Percentiles rank a stretch among this genome's conserved stretches.
Conservation (phyloP, 2,797 vertebrate genomes). For the Rhinogobio ventralis region DNA sequence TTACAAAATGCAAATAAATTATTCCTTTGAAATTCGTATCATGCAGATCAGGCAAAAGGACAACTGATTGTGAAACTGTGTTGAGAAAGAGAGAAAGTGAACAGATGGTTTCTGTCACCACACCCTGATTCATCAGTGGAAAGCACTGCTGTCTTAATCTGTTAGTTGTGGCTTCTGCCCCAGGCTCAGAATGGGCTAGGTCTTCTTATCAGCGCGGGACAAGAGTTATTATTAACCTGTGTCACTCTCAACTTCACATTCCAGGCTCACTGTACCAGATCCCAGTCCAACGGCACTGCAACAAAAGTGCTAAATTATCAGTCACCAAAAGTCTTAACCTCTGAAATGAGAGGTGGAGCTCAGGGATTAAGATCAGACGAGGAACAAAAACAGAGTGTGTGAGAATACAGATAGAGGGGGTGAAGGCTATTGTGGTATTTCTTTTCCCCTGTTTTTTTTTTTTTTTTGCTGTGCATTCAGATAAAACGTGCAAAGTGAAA, state of each 20-base stretch:
- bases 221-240: constrained; percentile 33
- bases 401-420: background rate
- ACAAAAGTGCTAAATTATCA: background rate
- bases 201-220: background rate
- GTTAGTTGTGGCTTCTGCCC: background rate
- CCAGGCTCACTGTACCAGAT: background rate
- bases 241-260: constrained; percentile 31
- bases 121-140: background rate
- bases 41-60: background rate
- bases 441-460: too few relatives aligned
- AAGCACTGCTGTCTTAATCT: background rate
- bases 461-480: background rate
- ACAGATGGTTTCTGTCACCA: constrained; percentile 12
- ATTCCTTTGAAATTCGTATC: background rate
- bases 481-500: background rate
- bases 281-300: background rate
- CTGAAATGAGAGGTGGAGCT: background rate
- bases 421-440: background rate
- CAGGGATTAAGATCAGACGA: background rate
- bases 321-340: background rate
- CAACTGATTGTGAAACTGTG: constrained; percentile 1
- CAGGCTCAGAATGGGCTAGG: constrained; percentile 2
- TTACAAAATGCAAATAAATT: background rate
- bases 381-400: background rate
- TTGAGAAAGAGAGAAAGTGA: background rate